Conservation (phyloP, 1,140 invertebrate species). For the Acromyrmex echinatior region DNA sequence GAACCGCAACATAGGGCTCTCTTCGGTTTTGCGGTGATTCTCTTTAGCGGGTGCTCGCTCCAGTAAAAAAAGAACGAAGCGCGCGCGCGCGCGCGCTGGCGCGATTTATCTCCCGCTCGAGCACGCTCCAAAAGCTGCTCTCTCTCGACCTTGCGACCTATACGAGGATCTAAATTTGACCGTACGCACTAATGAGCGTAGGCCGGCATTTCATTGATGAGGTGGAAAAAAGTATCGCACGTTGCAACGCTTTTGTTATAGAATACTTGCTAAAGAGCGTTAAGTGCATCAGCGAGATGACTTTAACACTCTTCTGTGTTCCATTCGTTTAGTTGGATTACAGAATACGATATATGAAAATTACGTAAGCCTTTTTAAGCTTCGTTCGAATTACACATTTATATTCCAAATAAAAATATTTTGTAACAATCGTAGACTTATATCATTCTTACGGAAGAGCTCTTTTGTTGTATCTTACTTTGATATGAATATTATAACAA, state of each 20-base stretch:
- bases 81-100: slow-evolving; percentile 5
- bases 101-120: slow-evolving; percentile 56
- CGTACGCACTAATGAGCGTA: slow-evolving; percentile 54
- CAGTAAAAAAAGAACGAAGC: slow-evolving; percentile 21
- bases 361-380: neutral
- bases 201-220: slow-evolving; percentile 47
- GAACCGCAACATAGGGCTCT: slow-evolving; percentile 44
- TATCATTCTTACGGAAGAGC: neutral
- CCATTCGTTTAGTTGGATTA: neutral
- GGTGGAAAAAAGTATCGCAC: slow-evolving; percentile 33
- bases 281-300: slow-evolving; percentile 15
- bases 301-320: neutral
- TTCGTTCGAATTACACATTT: slow-evolving; percentile 2
- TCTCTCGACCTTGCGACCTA: slow-evolving; percentile 46
- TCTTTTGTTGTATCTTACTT: neutral
- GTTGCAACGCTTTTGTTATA: slow-evolving; percentile 44
- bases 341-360: neutral
- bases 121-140: slow-evolving; percentile 48
- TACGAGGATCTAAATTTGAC: slow-evolving; percentile 60
- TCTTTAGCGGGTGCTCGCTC: slow-evolving; percentile 38
- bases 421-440: neutral
- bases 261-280: neutral
- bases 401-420: neutral
- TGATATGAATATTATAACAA: neutral
- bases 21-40: slow-evolving; percentile 58